Conservation (phyloP, 1,140 invertebrate genomes). For the Mamestra configurata region DNA sequence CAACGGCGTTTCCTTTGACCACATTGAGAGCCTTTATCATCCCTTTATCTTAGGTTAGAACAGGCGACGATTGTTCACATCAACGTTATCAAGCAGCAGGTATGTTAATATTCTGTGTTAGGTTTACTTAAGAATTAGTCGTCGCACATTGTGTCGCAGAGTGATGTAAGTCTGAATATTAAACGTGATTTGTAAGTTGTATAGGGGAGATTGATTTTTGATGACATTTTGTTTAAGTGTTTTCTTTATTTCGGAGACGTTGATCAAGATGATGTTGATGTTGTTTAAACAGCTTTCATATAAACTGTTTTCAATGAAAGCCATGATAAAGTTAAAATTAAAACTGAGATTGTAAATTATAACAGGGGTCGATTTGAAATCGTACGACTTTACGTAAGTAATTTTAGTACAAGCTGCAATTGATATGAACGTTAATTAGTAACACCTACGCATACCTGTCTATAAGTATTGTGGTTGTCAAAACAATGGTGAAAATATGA, state of each 20-base stretch:
- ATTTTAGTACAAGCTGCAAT: not conserved
- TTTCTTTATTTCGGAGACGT: no score
- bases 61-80: conserved; percentile 69
- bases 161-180: conserved; percentile 50
- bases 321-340: no score
- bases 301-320: not conserved
- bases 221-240: not conserved
- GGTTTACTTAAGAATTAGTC: conserved; percentile 74
- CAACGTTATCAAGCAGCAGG: conserved; percentile 64
- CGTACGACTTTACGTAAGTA: no score
- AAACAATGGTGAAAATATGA: no score
- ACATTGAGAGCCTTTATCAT: conserved; percentile 69
- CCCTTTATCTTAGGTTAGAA: conserved; percentile 68
- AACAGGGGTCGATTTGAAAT: no score
- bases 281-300: no score
- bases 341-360: no score
- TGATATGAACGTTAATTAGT: not conserved
- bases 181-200: conserved; percentile 36
- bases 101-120: conserved; percentile 65
- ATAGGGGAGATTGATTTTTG: conserved; percentile 37
- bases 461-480: no score
- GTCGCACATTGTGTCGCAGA: conserved; percentile 61
- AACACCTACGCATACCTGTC: no score
- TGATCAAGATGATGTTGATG: no score
- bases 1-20: conserved; percentile 79